Base-by-base conservation (phyloP, 2,797 vertebrate species). In the Oreortyx pictus region DNA sequence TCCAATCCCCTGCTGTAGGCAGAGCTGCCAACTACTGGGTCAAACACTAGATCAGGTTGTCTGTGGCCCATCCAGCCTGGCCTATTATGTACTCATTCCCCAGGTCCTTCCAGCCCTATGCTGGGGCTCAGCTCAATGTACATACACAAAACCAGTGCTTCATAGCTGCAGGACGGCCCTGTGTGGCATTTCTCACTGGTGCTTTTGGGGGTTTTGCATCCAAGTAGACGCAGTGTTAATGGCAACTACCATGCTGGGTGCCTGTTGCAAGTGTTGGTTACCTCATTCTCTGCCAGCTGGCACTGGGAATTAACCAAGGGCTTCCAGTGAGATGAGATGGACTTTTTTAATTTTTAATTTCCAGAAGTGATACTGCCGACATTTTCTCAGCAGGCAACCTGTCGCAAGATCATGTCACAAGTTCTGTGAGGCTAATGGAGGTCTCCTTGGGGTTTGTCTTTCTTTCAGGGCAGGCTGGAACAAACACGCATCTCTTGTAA, bases 121-220 rank as follows among this genome's bases (percentile, higher is more conserved):
- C 18, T 49, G 25, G 56, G 22, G 25, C 57, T 70, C 33, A 60
- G 74, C 37, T 39, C 0, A 1, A 6, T 5, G 17, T 11, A 33
- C 62, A 14, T 0, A 1, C 37, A 8, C 27, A 71, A 71, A 56
- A n/a, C 6, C 8, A 20, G 15, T 46, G 46, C 33, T 86, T 2
- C 0, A 0, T 14, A 22, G 24, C 35, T 31, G 5, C 56, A 50
- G 8, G 29, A 44, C 6, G 35, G n/a, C 25, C 13, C 16, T 5
- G 1, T 0, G 8, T 66, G 17, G 11, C 17, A 7, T 12, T 47
- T 85, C 31, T 78, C 16, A 27, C 27, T 3, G 5, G 11, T 1
- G 11, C 13, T 4, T 50, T 65, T 29, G 27, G 15, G 27, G 29
- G 16, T 14, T 70, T 73, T 57, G 6, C 16, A 17, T 56, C 24